Conservation (phyloP, 2,888 invertebrate species). For the Leptogaster cylindrica region DNA sequence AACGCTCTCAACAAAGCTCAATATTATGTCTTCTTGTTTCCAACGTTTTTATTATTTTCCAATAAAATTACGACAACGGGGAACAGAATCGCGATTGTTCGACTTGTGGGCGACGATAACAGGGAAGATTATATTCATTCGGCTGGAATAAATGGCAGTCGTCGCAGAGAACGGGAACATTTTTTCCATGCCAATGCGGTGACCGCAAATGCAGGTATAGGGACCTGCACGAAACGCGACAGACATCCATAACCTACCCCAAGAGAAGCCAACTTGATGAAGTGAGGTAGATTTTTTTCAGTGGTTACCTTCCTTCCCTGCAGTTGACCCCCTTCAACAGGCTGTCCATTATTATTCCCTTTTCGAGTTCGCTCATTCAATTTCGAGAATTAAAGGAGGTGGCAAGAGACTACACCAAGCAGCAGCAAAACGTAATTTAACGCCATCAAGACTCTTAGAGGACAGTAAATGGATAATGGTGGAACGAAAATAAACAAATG, state of each 20-base stretch:
- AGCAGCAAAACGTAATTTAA: constrained; percentile 18
- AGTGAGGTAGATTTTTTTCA: neutral
- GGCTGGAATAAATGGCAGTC: constrained; percentile 5
- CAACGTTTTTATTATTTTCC: too few relatives aligned
- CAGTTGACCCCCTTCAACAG: neutral
- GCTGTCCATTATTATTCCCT: neutral
- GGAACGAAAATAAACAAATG: too few relatives aligned
- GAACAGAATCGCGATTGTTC: too few relatives aligned
- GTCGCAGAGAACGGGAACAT: constrained; percentile 1
- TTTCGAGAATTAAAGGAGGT: constrained; percentile 16
- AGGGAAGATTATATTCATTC: constrained; percentile 29
- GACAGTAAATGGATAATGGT: constrained; percentile 4
- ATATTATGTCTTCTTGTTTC: too few relatives aligned
- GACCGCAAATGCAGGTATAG: neutral
- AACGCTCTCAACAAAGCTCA: too few relatives aligned
- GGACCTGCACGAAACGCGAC: neutral
- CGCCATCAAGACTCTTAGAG: neutral
- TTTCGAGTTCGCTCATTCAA: neutral
- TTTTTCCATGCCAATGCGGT: constrained; percentile 12
- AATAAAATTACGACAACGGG: too few relatives aligned
- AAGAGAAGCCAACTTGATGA: constrained; percentile 36
- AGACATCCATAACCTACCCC: constrained; percentile 29
- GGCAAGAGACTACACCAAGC: too few relatives aligned
- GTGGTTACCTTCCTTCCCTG: neutral
- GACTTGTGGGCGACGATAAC: too few relatives aligned